phyloP scores from a whole-genome alignment of 2,888 invertebrate genomes.

The Catocala nupta region DNA sequence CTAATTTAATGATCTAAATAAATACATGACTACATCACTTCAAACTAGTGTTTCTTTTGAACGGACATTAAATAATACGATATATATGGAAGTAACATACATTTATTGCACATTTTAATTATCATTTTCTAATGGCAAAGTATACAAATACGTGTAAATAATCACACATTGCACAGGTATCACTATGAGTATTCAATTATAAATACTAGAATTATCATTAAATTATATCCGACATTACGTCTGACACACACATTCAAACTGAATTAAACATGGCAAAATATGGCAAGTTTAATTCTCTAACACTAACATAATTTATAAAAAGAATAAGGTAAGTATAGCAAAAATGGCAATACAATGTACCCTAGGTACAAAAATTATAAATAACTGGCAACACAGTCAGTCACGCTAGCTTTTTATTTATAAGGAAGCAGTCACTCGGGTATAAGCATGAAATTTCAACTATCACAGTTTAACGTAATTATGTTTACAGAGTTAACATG shows the following conservation, averaged over 20 bases:
- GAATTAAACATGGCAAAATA: slow-evolving; percentile 83
- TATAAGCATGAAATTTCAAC: slow-evolving; percentile 46
- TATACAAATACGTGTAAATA: slow-evolving; percentile 44
- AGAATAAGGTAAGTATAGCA: slow-evolving; percentile 32
- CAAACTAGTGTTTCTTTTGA: slow-evolving; percentile 48
- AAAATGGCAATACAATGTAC: slow-evolving; percentile 56
- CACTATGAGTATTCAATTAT: slow-evolving; percentile 56
- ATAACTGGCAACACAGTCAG: slow-evolving; percentile 38
- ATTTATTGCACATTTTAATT: slow-evolving; percentile 70
- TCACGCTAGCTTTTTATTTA: slow-evolving; percentile 27
- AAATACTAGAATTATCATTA: slow-evolving; percentile 46
- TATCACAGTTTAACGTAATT: slow-evolving; percentile 69
- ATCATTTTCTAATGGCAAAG: slow-evolving; percentile 53
- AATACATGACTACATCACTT: slow-evolving; percentile 62
- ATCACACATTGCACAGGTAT: slow-evolving; percentile 61
- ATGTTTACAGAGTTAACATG: slow-evolving; percentile 13
- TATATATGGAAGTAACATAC: slow-evolving; percentile 51
- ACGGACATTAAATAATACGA: slow-evolving; percentile 31
- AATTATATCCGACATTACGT: slow-evolving; percentile 19
- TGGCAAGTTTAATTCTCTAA: slow-evolving; percentile 83
- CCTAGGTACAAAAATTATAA: slow-evolving; percentile 33
- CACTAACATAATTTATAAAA: slow-evolving; percentile 46
- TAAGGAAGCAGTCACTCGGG: slow-evolving; percentile 31
- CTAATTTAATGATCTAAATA: slow-evolving; percentile 73
- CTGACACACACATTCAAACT: slow-evolving; percentile 43